phyloP scores from a whole-genome alignment of 2,797 vertebrate species.

The Sarcoramphus papa region DNA sequence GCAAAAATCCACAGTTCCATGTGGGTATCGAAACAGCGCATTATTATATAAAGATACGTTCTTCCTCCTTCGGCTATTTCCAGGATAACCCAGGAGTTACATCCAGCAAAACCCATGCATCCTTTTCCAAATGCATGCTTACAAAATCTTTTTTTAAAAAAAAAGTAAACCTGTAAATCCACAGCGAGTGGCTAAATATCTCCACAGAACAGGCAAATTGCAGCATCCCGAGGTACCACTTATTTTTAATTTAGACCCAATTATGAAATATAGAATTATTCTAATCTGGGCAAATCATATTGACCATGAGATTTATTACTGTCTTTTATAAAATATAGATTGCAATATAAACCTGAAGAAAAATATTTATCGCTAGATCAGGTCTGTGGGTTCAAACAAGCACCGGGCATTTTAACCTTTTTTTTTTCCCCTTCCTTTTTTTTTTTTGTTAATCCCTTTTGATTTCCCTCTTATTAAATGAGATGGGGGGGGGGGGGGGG shows the following conservation, averaged over 20 bases:
- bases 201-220: background rate
- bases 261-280: slow-evolving; percentile 53
- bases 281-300: slow-evolving; percentile 35
- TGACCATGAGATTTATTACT: background rate
- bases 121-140: background rate
- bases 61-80: background rate
- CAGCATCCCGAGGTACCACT: slow-evolving; percentile 32
- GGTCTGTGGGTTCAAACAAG: background rate
- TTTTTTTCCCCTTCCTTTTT: background rate
- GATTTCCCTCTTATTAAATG: background rate
- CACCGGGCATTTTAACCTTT: background rate
- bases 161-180: background rate
- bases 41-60: background rate
- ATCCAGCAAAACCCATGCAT: background rate
- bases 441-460: background rate
- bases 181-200: background rate
- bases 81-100: background rate
- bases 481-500: no score
- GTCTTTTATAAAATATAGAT: slow-evolving; percentile 1
- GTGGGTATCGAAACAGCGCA: fast-evolving
- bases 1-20: background rate
- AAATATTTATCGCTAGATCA: background rate
- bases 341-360: background rate
- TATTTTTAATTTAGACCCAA: slow-evolving; percentile 54
- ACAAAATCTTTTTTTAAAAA: background rate